Conservation (phyloP, 2,113 vertebrate genomes). For the Cynocephalus volans region DNA sequence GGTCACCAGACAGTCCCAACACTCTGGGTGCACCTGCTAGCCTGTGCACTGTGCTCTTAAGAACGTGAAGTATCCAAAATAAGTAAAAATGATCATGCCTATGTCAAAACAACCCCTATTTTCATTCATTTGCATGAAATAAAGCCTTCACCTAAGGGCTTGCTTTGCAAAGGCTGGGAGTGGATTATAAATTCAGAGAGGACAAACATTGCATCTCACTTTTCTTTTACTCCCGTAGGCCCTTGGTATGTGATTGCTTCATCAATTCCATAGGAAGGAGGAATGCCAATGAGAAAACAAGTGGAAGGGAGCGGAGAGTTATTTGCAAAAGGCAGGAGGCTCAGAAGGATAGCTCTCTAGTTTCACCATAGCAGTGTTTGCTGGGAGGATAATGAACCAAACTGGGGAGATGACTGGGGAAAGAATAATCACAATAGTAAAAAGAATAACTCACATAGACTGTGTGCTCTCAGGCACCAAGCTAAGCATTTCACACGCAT, state of each 20-base stretch:
- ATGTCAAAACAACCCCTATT: neutral
- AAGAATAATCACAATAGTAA: neutral
- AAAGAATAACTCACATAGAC: neutral
- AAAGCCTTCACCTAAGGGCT: neutral
- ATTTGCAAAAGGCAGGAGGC: neutral
- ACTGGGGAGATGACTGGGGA: accelerated
- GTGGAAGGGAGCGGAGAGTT: neutral
- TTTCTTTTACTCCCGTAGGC: neutral
- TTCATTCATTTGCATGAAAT: constrained; percentile 2
- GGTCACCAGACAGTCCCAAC: neutral
- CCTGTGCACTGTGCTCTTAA: too few relatives aligned
- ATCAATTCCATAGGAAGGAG: neutral
- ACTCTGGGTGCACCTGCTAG: accelerated
- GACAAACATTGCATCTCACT: neutral
- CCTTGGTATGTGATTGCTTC: neutral
- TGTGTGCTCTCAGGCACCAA: too few relatives aligned
- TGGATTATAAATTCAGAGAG: constrained; percentile 7
- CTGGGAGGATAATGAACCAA: neutral
- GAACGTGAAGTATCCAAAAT: neutral
- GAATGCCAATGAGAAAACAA: neutral
- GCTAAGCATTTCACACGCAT: accelerated
- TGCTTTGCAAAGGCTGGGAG: neutral
- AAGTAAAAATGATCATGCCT: neutral
- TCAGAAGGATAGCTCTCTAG: neutral
- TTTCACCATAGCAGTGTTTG: neutral